Evolutionary conservation across 2,888 invertebrate genomes (phyloP).

Genomic region (Eustalomyia histrio): DNA sequence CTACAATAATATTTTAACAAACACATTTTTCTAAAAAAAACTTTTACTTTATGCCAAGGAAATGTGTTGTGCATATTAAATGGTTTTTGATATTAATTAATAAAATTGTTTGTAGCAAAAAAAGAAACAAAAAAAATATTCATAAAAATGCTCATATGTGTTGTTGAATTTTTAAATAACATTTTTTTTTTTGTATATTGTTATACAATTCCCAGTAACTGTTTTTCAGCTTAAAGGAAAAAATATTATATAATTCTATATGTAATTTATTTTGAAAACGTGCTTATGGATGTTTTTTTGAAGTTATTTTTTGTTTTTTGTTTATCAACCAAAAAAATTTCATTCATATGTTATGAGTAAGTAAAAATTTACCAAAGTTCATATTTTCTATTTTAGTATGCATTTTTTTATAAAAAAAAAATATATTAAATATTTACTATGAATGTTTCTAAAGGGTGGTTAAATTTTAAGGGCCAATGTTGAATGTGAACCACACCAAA

Average conservation of each 20-base stretch:
- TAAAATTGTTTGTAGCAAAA: background rate
- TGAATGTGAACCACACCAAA: no score
- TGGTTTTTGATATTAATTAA: conserved; percentile 1
- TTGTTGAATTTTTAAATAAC: conserved; percentile 23
- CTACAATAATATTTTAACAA: background rate
- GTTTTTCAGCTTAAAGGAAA: background rate
- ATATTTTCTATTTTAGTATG: no score
- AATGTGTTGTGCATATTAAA: conserved; percentile 23
- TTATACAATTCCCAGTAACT: conserved; percentile 17
- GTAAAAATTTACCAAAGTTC: no score
- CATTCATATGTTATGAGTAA: no score
- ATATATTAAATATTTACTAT: no score
- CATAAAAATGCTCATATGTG: conserved; percentile 7
- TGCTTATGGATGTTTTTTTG: conserved; percentile 19
- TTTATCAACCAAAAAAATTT: no score
- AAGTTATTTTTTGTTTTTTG: no score
- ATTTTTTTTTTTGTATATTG: conserved; percentile 6
- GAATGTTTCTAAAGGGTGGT: no score
- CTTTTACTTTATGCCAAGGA: background rate
- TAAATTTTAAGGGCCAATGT: no score
- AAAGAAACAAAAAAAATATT: background rate
- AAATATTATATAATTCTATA: background rate
- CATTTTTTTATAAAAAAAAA: no score
- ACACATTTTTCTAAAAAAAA: conserved; percentile 5
- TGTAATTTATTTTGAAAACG: conserved; percentile 49